Evolutionary conservation across 2,113 vertebrate species (phyloP).

Genomic region (Gorsachius goisagi): DNA sequence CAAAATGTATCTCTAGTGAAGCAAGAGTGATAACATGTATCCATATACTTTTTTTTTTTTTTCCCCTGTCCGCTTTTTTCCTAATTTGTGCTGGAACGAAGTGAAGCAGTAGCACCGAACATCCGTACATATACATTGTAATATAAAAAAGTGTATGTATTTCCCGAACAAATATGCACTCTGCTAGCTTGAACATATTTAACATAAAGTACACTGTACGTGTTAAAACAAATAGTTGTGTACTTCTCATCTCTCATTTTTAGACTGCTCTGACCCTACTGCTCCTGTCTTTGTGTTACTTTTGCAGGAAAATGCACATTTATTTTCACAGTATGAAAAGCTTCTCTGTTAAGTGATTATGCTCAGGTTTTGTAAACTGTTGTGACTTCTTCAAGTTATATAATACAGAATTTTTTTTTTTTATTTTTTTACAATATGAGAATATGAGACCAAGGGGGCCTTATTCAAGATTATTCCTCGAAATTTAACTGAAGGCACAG

Average conservation of each 20-base stretch:
- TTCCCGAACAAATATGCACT: not conserved
- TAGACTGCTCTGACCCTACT: not conserved
- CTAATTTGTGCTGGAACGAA: not conserved
- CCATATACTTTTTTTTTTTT: not conserved
- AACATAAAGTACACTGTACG: not conserved
- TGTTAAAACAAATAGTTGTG: not conserved
- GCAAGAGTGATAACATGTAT: not conserved
- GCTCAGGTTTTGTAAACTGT: not conserved
- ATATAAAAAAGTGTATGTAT: not conserved
- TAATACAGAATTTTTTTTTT: not conserved
- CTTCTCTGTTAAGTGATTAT: not conserved
- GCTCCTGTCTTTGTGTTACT: not conserved
- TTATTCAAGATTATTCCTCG: conserved; percentile 12
- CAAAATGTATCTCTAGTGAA: not conserved
- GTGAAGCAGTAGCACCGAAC: not conserved
- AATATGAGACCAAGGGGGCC: not conserved
- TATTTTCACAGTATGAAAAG: not conserved
- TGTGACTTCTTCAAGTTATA: not conserved
- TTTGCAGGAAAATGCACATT: not conserved
- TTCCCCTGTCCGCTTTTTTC: not conserved
- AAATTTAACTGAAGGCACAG: not conserved
- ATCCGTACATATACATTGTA: not conserved
- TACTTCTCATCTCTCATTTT: not conserved
- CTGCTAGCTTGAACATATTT: not conserved
- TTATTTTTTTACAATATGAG: not conserved